Evolutionary conservation across 2,797 vertebrate genomes (phyloP).

Genomic region (Thalassophryne amazonica): DNA sequence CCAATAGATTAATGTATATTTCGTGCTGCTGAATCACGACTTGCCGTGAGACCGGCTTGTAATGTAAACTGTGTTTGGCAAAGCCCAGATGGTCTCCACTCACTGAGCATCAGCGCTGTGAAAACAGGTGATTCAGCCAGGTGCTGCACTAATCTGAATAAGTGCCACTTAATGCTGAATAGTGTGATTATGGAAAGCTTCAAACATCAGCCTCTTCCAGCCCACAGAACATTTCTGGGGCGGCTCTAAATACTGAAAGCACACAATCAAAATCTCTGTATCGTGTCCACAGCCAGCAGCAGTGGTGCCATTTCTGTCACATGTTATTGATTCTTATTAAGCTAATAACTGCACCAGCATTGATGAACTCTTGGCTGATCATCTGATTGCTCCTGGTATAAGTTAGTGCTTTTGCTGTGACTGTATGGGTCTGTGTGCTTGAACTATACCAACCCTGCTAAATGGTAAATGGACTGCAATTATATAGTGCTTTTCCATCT

Average conservation of each 20-base stretch:
- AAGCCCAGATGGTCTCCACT: conserved; percentile 32
- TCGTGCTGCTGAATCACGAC: too few relatives aligned
- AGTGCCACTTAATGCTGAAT: conserved; percentile 76
- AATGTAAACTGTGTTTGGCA: conserved; percentile 35
- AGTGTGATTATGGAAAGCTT: conserved; percentile 64
- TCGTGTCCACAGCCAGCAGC: neutral
- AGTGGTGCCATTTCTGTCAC: neutral
- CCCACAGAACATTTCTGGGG: conserved; percentile 38
- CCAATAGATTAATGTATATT: too few relatives aligned
- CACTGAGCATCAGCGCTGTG: conserved; percentile 34
- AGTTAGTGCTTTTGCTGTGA: too few relatives aligned
- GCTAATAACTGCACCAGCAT: too few relatives aligned
- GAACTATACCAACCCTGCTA: too few relatives aligned
- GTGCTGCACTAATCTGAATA: conserved; percentile 67
- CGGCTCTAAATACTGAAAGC: conserved; percentile 13
- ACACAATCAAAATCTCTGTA: neutral
- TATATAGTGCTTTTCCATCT: too few relatives aligned
- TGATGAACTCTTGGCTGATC: too few relatives aligned
- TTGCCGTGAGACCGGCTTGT: too few relatives aligned
- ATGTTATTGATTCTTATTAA: too few relatives aligned
- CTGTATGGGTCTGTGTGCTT: too few relatives aligned
- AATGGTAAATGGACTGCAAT: too few relatives aligned
- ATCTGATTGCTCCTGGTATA: too few relatives aligned
- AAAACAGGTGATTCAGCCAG: conserved; percentile 67
- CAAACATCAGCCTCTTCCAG: conserved; percentile 45